Conservation (phyloP, 2,797 vertebrate genomes). For the Dermochelys coriacea region DNA sequence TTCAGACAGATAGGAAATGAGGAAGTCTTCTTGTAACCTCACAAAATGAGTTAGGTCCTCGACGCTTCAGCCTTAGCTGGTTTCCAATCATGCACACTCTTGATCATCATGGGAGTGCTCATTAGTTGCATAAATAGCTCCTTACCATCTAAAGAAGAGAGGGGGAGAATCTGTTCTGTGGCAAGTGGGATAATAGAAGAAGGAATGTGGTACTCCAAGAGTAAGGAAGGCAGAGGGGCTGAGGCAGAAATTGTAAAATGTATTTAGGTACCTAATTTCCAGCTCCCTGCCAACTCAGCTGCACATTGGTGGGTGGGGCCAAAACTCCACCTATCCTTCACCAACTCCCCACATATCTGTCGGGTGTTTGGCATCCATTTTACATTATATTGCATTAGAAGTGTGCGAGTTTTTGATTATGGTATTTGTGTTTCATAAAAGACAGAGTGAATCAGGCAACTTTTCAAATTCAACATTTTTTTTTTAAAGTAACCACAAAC, state of each 20-base stretch:
- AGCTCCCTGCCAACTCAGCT: neutral
- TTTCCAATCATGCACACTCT: neutral
- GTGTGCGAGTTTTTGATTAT: neutral
- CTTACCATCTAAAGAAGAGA: accelerated
- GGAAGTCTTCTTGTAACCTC: neutral
- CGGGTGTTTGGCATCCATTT: neutral
- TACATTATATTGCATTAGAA: neutral
- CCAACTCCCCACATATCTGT: neutral
- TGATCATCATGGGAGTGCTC: neutral
- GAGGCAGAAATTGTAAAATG: neutral
- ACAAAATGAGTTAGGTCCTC: neutral
- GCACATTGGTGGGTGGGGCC: neutral
- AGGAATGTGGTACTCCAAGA: neutral
- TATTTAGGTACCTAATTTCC: neutral
- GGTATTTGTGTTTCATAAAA: neutral
- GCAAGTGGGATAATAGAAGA: neutral
- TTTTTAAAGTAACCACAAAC: neutral
- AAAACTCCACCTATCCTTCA: neutral
- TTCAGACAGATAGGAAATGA: neutral
- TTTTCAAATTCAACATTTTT: neutral
- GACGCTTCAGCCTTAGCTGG: neutral
- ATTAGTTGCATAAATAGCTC: neutral
- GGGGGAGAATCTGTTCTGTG: neutral
- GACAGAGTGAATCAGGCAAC: neutral
- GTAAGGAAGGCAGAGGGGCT: neutral